These are phyloP conservation scores for Acrossocheilus fasciatus DNA, from an alignment of 2,797 vertebrate species.

Conservation along the genomic window DNA sequence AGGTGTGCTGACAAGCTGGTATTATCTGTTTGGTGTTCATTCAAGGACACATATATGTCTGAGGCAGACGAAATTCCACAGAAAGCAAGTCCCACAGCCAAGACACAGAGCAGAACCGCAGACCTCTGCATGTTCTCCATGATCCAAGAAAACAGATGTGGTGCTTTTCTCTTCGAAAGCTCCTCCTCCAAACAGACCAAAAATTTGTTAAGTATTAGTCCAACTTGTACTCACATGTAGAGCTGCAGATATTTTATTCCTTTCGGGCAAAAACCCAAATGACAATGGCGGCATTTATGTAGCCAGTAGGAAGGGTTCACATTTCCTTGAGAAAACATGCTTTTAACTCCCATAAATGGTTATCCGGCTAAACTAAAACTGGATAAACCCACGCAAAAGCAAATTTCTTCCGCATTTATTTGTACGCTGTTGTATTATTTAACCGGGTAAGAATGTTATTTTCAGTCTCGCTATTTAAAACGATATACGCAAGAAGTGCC, in stretches of 20 bases:
- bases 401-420: not conserved
- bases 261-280: not conserved
- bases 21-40: slow-evolving; percentile 64
- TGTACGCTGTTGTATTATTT: not conserved
- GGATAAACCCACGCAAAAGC: not conserved
- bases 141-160: slow-evolving; percentile 76
- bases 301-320: not conserved
- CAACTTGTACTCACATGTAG: slow-evolving; percentile 33
- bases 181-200: slow-evolving; percentile 28
- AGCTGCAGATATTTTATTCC: slow-evolving; percentile 1
- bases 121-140: slow-evolving; percentile 79
- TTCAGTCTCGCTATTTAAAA: not conserved
- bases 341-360: not conserved
- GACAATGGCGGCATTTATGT: not conserved
- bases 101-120: slow-evolving; percentile 73
- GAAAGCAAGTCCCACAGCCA: slow-evolving; percentile 75
- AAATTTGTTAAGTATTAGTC: not conserved
- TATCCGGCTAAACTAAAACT: not conserved
- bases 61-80: slow-evolving; percentile 81
- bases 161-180: slow-evolving; percentile 18
- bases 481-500: too few relatives aligned
- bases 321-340: not conserved
- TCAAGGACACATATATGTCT: slow-evolving; percentile 76
- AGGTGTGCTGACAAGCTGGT: slow-evolving; percentile 53
- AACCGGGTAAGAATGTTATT: not conserved